Evolutionary conservation across 2,888 invertebrate species (phyloP).

Genomic region (Cerastis rubricosa): DNA sequence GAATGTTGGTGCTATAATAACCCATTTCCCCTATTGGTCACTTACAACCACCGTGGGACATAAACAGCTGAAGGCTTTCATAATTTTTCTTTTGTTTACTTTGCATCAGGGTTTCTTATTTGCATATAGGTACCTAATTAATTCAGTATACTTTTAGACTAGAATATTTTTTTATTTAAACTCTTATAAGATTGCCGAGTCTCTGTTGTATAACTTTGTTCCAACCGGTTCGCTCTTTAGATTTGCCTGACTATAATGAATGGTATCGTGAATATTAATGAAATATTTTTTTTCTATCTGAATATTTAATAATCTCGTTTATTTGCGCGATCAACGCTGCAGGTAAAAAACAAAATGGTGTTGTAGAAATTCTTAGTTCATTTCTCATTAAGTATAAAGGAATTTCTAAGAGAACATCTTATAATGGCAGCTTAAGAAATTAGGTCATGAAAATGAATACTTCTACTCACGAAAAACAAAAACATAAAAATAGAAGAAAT

Average conservation of each 20-base stretch:
- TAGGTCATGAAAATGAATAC: neutral
- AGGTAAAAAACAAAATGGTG: neutral
- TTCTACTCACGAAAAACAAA: slow-evolving; percentile 26
- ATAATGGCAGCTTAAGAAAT: neutral
- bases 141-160: neutral
- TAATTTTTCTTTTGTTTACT: neutral
- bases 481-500: slow-evolving; percentile 21
- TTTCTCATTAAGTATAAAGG: neutral
- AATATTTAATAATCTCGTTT: slow-evolving; percentile 10
- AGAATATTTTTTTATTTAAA: neutral
- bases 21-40: slow-evolving; percentile 38
- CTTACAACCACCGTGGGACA: slow-evolving; percentile 39
- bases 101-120: neutral
- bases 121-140: neutral
- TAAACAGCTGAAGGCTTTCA: slow-evolving; percentile 29
- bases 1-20: slow-evolving; percentile 28
- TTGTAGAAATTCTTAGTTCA: neutral
- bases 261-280: slow-evolving; percentile 38
- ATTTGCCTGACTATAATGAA: neutral
- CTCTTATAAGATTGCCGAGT: neutral
- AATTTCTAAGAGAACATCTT: neutral
- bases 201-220: neutral
- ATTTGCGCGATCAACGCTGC: neutral
- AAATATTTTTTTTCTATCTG: slow-evolving; percentile 14
- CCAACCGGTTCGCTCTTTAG: slow-evolving; percentile 7